Conservation (phyloP, 2,888 invertebrate species). For the Pristionchus japonicus region DNA sequence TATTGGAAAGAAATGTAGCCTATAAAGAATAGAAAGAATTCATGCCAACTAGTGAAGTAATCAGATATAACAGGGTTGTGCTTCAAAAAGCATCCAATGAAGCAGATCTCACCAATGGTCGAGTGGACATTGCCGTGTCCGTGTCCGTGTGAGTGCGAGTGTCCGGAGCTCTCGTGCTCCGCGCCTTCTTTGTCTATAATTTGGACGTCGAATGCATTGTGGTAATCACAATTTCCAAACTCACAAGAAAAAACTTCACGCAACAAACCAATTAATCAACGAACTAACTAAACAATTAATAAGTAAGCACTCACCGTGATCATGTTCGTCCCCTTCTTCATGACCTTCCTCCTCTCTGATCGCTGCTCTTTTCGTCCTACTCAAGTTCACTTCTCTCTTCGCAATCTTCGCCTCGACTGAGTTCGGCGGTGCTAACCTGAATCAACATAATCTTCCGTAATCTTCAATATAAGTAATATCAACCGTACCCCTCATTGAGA, state of each 20-base stretch:
- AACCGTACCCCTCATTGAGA: constrained; percentile 58
- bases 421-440: constrained; percentile 31
- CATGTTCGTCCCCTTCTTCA: not conserved
- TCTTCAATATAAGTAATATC: not conserved
- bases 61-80: no score
- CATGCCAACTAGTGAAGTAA: not conserved
- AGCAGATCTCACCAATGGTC: constrained; percentile 13
- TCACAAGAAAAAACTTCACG: no score
- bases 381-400: constrained; percentile 8
- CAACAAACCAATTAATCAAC: not conserved
- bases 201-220: no score
- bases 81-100: no score
- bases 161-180: not conserved
- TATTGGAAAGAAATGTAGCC: not conserved
- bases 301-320: not conserved
- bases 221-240: no score
- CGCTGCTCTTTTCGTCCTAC: not conserved
- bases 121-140: constrained; percentile 35
- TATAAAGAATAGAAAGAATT: not conserved
- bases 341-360: constrained; percentile 1
- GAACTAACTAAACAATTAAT: not conserved
- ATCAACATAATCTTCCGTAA: not conserved
- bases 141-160: not conserved
- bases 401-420: not conserved
- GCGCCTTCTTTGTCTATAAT: constrained; percentile 6